phyloP scores from a whole-genome alignment of 92 coral and sea anemone genomes.

The Epizoanthus scotinus region DNA sequence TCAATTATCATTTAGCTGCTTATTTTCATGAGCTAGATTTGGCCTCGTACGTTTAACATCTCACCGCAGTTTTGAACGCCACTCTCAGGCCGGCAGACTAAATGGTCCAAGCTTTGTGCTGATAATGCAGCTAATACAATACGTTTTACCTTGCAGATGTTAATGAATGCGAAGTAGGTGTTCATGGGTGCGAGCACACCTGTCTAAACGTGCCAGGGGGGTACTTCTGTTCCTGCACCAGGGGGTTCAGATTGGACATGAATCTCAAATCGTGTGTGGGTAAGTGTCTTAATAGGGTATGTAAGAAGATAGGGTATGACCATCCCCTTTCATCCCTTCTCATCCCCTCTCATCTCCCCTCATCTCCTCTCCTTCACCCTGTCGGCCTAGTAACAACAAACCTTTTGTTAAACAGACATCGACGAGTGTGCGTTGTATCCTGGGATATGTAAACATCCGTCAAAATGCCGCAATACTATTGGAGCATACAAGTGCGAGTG shows the following conservation, averaged over 20 bases:
- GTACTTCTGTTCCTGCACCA: slow-evolving; percentile 92
- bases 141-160: slow-evolving; percentile 54
- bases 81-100: too few relatives aligned
- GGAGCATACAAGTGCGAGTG: slow-evolving; percentile 93
- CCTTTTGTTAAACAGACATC: slow-evolving; percentile 59
- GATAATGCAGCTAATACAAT: too few relatives aligned
- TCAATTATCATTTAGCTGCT: too few relatives aligned
- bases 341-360: too few relatives aligned
- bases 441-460: slow-evolving; percentile 90
- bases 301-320: background rate
- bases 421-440: slow-evolving; percentile 95
- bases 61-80: too few relatives aligned
- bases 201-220: slow-evolving; percentile 94
- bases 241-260: slow-evolving; percentile 80
- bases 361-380: too few relatives aligned
- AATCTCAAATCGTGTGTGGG: slow-evolving; percentile 95
- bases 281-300: slow-evolving; percentile 39
- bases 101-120: too few relatives aligned
- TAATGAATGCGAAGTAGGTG: slow-evolving; percentile 87
- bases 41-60: too few relatives aligned
- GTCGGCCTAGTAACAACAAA: background rate
- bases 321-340: background rate
- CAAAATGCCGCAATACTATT: slow-evolving; percentile 87
- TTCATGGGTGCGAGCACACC: slow-evolving; percentile 83
- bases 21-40: too few relatives aligned